phyloP scores from a whole-genome alignment of 2,797 vertebrate genomes.

The Protosalanx chinensis region DNA sequence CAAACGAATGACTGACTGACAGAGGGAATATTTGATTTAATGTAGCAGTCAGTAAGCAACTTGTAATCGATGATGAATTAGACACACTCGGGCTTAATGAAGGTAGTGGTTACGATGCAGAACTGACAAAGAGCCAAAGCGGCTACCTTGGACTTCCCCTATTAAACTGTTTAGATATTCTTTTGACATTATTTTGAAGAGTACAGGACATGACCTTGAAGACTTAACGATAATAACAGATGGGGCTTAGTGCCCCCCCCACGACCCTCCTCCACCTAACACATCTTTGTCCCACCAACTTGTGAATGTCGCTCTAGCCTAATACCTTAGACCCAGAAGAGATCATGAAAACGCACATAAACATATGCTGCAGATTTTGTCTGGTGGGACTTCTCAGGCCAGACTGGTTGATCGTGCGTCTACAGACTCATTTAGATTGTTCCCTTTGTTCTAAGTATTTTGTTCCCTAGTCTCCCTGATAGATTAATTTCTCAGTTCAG shows the following conservation, averaged over 20 bases:
- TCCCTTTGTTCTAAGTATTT: background rate
- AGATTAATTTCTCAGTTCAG: constrained; percentile 3
- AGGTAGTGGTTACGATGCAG: constrained; percentile 9
- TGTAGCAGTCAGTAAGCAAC: background rate
- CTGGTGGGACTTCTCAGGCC: constrained; percentile 5
- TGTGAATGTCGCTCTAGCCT: background rate
- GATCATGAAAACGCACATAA: background rate
- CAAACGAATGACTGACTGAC: background rate
- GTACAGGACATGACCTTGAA: background rate
- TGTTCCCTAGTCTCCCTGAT: constrained; percentile 1
- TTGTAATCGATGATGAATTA: constrained; percentile 3
- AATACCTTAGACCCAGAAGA: background rate
- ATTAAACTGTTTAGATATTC: too few species aligned
- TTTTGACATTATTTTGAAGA: background rate
- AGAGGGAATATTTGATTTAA: background rate
- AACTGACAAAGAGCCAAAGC: background rate
- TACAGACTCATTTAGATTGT: constrained; percentile 8
- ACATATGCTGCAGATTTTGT: constrained; percentile 7
- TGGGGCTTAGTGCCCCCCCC: background rate
- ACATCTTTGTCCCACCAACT: background rate
- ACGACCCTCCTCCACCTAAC: background rate
- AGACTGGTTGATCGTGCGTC: constrained; percentile 1
- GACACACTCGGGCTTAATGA: background rate
- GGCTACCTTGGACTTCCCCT: too few species aligned
- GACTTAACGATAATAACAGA: background rate